Evolutionary conservation across 2,113 vertebrate species (phyloP), one percentile per base, ranked within the genome.

Genomic region (Sigmodon hispidus): DNA sequence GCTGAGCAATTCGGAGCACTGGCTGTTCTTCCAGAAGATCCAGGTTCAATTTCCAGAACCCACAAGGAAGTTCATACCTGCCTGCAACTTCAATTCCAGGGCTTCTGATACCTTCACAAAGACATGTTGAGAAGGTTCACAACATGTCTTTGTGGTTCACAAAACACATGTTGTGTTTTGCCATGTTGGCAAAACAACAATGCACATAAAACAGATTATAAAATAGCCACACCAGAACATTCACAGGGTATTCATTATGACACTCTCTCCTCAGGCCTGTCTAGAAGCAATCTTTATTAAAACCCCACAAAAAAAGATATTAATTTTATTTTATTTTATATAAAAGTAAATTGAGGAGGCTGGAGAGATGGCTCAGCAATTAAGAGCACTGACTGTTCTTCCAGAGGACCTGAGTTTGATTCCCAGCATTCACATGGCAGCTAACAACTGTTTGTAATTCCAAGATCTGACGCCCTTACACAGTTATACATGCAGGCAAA

Each of bases 211-310:
- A n/a, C 21, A 70, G 69, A 21, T n/a, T 70, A 70, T 40, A 70
- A n/a, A 67, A 85, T 3, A 85, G 17, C 40, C 12, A 34, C 1
- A 45, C 26, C 59, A 45, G 57, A 59, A 72, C 50, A 80, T 48
- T 80, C 89, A 63, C n/a, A 81, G 15, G 57, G n/a, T 10, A 13
- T 67, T 72, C 7, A 10, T 36, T 72, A 80, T 24, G 45, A 26
- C 3, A 36, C 24, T 84, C 11, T 2, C 81, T 45, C 6, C 34
- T 21, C 55, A 87, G 31, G 26, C 61, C 43, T 72, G 5, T 40
- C 0, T 21, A 79, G 43, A 95, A 93, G 22, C 31, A 90, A 80
- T 21, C n/a, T 29, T 91, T 81, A 94, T 36, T 89, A 83, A 95
- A 96, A 72, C 2, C 36, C 85, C 45, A 84, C 13, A 72, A 90